These are phyloP conservation scores for Nebria brevicollis DNA, from an alignment of 2,888 invertebrate genomes.

Conservation along the genomic window DNA sequence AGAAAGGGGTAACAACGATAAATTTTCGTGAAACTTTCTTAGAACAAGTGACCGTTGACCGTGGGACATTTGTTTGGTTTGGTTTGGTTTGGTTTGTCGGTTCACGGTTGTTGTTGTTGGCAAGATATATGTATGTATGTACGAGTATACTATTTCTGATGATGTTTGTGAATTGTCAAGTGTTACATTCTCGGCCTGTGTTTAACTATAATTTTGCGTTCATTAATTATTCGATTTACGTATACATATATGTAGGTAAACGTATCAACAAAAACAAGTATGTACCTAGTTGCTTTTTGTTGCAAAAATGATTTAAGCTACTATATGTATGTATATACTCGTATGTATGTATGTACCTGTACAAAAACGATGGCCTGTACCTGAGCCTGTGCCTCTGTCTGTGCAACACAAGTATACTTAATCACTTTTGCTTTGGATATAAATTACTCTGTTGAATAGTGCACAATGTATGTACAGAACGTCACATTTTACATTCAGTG, in stretches of 20 bases:
- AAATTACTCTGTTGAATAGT: background rate
- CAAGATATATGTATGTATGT: too few relatives aligned
- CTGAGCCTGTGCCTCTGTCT: background rate
- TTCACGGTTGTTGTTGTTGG: background rate
- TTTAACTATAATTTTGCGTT: slow-evolving; percentile 22
- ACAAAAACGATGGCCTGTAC: background rate
- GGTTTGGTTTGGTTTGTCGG: background rate
- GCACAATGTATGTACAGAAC: background rate
- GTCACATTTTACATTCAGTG: background rate
- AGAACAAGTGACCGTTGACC: slow-evolving; percentile 10
- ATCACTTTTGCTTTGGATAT: background rate
- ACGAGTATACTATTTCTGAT: background rate
- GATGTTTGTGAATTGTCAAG: too few relatives aligned
- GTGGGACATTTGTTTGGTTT: background rate
- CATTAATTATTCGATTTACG: slow-evolving; percentile 26
- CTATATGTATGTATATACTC: too few relatives aligned
- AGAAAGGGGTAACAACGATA: slow-evolving; percentile 6
- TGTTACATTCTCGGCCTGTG: background rate
- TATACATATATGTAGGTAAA: background rate
- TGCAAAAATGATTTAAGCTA: background rate
- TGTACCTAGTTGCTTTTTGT: too few relatives aligned
- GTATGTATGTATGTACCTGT: too few relatives aligned
- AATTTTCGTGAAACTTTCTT: slow-evolving; percentile 22
- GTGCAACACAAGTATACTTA: background rate
- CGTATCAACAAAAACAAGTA: background rate